Evolutionary conservation across 2,797 vertebrate genomes (phyloP).

Genomic region (Glossophaga mutica): DNA sequence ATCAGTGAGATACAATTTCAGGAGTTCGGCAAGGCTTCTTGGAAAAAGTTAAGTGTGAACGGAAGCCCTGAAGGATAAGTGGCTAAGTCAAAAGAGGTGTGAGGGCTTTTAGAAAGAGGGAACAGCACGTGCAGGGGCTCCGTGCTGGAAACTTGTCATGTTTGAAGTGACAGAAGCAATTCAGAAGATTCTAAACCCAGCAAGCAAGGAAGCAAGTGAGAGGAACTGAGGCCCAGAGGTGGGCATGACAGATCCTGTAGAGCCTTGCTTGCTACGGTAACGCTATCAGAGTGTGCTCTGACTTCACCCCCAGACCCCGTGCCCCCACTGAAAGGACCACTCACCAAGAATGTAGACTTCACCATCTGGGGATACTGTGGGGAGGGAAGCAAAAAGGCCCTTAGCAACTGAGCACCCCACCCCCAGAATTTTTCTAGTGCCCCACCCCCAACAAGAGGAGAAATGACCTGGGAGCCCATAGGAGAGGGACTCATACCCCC

Average conservation of each 20-base stretch:
- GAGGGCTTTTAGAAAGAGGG: background rate
- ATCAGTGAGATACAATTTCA: background rate
- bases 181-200: background rate
- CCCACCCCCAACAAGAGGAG: background rate
- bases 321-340: constrained; percentile 11
- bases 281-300: background rate
- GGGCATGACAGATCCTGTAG: background rate
- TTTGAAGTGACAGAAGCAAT: background rate
- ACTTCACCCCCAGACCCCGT: background rate
- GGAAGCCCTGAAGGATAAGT: background rate
- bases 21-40: background rate
- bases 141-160: fast-evolving
- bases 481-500: background rate
- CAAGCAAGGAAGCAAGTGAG: background rate
- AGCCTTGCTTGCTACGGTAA: background rate
- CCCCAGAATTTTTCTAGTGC: background rate
- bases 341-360: constrained; percentile 80
- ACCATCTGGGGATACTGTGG: constrained; percentile 74
- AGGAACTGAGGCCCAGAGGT: background rate
- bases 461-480: background rate
- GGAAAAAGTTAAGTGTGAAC: background rate
- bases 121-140: background rate
- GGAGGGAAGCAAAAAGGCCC: constrained; percentile 25
- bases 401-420: background rate
- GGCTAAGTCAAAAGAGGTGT: background rate